A percentile compares a stretch with the other conserved stretches of the same genome.
phyloP scores from a whole-genome alignment of 2,113 vertebrate genomes.

The Misgurnus mizolepis region DNA sequence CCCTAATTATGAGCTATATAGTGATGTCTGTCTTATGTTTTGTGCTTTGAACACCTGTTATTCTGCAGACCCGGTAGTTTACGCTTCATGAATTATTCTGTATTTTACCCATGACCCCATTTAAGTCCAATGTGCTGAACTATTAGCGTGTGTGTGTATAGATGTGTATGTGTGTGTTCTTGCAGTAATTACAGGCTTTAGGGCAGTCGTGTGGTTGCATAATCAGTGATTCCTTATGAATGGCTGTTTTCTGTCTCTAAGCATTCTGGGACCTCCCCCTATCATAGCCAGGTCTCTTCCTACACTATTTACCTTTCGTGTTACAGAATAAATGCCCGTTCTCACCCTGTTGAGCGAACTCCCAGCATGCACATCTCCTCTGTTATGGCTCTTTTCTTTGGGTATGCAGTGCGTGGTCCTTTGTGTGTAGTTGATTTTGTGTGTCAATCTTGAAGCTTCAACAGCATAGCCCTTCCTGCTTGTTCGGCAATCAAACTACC shows the following conservation, averaged over 20 bases:
- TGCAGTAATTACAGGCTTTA: slow-evolving; percentile 56
- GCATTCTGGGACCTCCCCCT: slow-evolving; percentile 40
- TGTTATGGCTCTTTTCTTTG: background rate
- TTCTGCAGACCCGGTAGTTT: background rate
- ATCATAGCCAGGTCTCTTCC: slow-evolving; percentile 24
- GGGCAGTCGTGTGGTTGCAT: slow-evolving; percentile 66
- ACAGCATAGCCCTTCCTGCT: slow-evolving; percentile 8
- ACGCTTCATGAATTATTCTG: slow-evolving; percentile 32
- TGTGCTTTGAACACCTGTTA: slow-evolving; percentile 41
- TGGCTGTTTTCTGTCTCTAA: slow-evolving; percentile 59
- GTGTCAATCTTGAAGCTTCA: background rate
- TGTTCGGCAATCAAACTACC: slow-evolving; percentile 7
- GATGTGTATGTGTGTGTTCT: slow-evolving; percentile 20
- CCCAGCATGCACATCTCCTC: slow-evolving; percentile 8
- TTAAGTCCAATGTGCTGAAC: background rate
- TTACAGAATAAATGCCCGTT: slow-evolving; percentile 41
- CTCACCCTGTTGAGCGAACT: background rate
- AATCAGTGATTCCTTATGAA: slow-evolving; percentile 71
- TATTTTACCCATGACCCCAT: slow-evolving; percentile 24
- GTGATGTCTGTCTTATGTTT: background rate
- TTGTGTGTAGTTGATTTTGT: slow-evolving; percentile 7
- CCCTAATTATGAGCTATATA: background rate
- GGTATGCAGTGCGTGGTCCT: background rate
- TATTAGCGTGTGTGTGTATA: slow-evolving; percentile 36
- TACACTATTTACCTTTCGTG: slow-evolving; percentile 51